Base-by-base conservation (phyloP, 2,888 invertebrate species). In the Drosophila mimetica region DNA sequence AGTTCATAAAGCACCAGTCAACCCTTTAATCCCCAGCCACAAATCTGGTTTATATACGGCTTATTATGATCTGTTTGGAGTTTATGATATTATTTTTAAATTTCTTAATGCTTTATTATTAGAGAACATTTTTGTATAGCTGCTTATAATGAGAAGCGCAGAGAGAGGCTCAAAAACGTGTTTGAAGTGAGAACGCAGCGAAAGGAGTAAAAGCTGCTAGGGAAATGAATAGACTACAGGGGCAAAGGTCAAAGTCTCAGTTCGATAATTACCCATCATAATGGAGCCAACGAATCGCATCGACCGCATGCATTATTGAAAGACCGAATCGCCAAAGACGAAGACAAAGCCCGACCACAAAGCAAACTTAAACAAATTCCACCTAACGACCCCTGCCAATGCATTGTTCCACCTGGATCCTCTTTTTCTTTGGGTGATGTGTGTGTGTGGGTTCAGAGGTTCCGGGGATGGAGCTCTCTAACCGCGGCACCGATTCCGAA, bases 191-290 rank as follows among this genome's bases (percentile, higher is more conserved):
- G 11, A 30, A 30, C 11, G 11, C 11, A 30, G 11, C 0, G 4
- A 8, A 4, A 11, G 22, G 18, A 3, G 16, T 32, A 22, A 20
- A 22, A 11, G 20, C 8, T 5, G 42, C 20, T 22, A 20, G 39
- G 39, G 20, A 14, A 16, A 42, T 18, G 41, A 50, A 25, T 50
- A 30, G 14, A 20, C n/a, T 25, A 28, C 25, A 44, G 14, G 9
- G 32, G 13, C 39, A 54, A 53, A 71, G 69, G 71, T 70, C 41
- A 77, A 61, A 71, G 72, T 51, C 61, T 64, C 58, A 52, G 34
- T 34, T 73, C 73, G 58, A 79, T 79, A 83, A 78, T 83, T 79
- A 65, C 77, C 63, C 44, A 46, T 77, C 64, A 83, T 77, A 79
- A 79, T 78, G 83, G 75, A 61, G 42, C 16, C 44, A 20, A 30